Conservation (phyloP, 2,888 invertebrate species). For the Orchesella flavescens region DNA sequence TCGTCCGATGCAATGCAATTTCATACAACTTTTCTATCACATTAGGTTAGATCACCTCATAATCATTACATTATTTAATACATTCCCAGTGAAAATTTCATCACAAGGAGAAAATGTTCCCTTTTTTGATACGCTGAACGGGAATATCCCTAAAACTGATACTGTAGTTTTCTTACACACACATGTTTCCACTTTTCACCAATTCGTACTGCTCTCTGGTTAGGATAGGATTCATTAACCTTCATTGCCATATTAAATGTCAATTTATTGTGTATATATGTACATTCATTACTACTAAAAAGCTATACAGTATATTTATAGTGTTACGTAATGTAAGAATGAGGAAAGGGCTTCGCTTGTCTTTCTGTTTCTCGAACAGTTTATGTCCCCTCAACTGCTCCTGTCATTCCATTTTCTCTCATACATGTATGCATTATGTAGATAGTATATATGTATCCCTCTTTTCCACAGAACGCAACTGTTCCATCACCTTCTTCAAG, state of each 20-base stretch:
- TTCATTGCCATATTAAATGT: conserved; percentile 57
- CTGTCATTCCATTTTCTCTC: conserved; percentile 28
- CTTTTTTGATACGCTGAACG: not conserved
- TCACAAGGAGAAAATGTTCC: not conserved
- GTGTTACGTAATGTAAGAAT: not conserved
- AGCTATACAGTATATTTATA: too few species aligned
- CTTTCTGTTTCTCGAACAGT: not conserved
- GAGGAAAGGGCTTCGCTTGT: not conserved
- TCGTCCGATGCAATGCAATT: not conserved
- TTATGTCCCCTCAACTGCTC: not conserved
- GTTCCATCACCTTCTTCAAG: conserved; percentile 32
- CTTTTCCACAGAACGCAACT: not conserved
- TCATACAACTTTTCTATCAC: conserved; percentile 42
- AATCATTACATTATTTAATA: conserved; percentile 58
- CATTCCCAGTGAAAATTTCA: conserved; percentile 4
- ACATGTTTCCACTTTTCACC: conserved; percentile 45
- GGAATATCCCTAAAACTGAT: not conserved
- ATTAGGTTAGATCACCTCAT: conserved; percentile 60
- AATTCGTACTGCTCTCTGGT: not conserved
- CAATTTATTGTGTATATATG: conserved; percentile 50
- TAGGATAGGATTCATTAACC: conserved; percentile 34
- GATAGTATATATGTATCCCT: not conserved
- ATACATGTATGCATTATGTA: not conserved
- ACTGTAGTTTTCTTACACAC: not conserved
- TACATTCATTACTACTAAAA: too few species aligned